Base-by-base conservation (phyloP, 2,113 vertebrate species). In the Chrysochloris asiatica region DNA sequence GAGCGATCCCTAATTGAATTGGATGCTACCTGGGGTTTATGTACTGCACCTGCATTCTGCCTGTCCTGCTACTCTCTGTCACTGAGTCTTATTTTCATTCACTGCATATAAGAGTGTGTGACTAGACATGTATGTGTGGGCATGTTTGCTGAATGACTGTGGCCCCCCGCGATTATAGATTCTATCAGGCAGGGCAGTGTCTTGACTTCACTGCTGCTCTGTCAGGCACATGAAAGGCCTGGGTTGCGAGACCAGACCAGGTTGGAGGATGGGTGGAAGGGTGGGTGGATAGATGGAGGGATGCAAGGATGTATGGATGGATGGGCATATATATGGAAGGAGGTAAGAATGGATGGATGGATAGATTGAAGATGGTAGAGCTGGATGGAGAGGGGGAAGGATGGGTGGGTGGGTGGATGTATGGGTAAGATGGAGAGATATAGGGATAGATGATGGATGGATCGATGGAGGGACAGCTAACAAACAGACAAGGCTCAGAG, bases 51-150 rank as follows among this genome's bases (percentile, higher is more conserved):
- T 13, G 80, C 75, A 14, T 2, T 1, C 43, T 4, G 73, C 10
- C 17, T 33, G 38, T 67, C 56, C 8, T 2, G 3, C 9, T 0
- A 61, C 1, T 1, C n/a, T n/a, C n/a, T n/a, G n/a, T 45, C 76
- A n/a, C n/a, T n/a, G n/a, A n/a, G n/a, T n/a, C n/a, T n/a, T n/a
- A n/a, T 50, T 50, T 69, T 9, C 16, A 19, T 47, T 67, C 19
- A 8, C 45, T 33, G 33, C 63, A 30, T 4, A 12, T 6, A 0
- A 26, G 28, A 4, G 22, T 7, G 17, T 17, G 21, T 36, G 82
- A 30, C 0, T 10, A 24, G 0, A 8, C 59, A 7, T 8, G 24
- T 30, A 8, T 12, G 2, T 11, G 19, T 54, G 17, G 36, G 14
- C 6, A 4, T 0, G 4, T 43, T 4, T 85, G 45, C 1, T 28